Conservation (phyloP, 2,888 invertebrate species). For the Drosophila ustulata region DNA sequence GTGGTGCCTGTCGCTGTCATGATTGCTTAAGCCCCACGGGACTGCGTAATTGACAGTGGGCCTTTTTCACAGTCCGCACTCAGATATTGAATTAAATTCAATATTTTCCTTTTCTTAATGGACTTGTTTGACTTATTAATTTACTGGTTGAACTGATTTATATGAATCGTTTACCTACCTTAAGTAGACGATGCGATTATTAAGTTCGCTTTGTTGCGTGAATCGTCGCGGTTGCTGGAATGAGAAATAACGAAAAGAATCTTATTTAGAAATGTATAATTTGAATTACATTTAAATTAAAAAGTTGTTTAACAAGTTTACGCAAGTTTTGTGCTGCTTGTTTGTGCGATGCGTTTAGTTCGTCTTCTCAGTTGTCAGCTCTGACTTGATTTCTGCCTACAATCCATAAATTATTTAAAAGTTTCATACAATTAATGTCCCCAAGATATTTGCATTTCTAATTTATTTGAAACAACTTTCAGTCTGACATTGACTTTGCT, state of each 20-base stretch:
- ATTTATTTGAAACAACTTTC: conserved; percentile 43
- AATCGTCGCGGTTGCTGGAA: conserved; percentile 20
- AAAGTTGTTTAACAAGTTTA: background rate
- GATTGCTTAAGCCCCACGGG: conserved; percentile 21
- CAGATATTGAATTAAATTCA: background rate
- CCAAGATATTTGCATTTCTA: conserved; percentile 31
- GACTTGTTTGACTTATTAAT: background rate
- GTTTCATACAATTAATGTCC: conserved; percentile 48
- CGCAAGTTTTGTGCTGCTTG: background rate
- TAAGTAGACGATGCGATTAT: background rate
- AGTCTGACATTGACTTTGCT: conserved; percentile 14
- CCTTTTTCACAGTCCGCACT: background rate
- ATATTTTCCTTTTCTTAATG: background rate
- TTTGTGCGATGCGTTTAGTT: conserved; percentile 1
- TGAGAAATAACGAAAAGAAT: background rate
- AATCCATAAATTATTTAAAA: conserved; percentile 32
- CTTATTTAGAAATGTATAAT: background rate
- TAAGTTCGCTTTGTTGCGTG: background rate
- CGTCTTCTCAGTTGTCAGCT: conserved; percentile 1
- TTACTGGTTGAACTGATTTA: background rate
- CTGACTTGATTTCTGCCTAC: conserved; percentile 10
- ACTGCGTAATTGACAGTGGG: conserved; percentile 29
- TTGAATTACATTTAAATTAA: background rate
- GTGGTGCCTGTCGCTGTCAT: conserved; percentile 26
- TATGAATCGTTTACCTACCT: conserved; percentile 22